Evolutionary conservation across 2,113 vertebrate genomes (phyloP), one percentile per base, ranked within the genome.

Genomic region (Cheilinus undulatus): DNA sequence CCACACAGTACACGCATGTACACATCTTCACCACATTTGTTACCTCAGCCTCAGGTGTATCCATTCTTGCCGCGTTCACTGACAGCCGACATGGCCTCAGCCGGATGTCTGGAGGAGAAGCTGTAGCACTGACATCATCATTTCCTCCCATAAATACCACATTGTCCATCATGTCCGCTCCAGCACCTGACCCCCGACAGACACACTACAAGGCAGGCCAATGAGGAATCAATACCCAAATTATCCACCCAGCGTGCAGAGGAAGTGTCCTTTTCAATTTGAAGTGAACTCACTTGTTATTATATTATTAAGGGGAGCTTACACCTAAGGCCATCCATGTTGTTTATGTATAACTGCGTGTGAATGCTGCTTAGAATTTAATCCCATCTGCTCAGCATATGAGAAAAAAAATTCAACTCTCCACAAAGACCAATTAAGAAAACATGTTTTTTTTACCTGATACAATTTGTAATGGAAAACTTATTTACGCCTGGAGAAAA

Each of bases 321-420:
- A 49, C 30, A 74, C 67, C 57, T 51, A 8, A 45, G 69, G 85
- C 73, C 42, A 60, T 83, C 42, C 42, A 13, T 17, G 51, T 66
- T 80, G 85, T 90, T 87, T 88, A 67, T 73, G 32, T 51, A 65
- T 23, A 80, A 52, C 71, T 78, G 64, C 56, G 68, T 61, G 58
- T 61, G 66, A 73, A 73, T 42, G 66, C 34, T 1, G 30, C 49
- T 50, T 52, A 5, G 52, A n/a, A 22, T 56, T 76, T 48, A 59
- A 63, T 56, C 76, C 75, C 89, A 90, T 92, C 90, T 92, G 91
- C 60, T 59, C 57, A 23, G 67, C 91, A 90, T 19, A 80, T 90
- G 88, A 42, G 34, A 66, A 73, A 59, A 57, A 3, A 26, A 7
- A 58, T 46, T 49, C 13, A 2, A 14, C 48, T 71, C 48, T 84